A percentile compares a stretch with the other conserved stretches of the same genome.
Conservation (phyloP, 2,113 vertebrate genomes). For the Columba janthina region DNA sequence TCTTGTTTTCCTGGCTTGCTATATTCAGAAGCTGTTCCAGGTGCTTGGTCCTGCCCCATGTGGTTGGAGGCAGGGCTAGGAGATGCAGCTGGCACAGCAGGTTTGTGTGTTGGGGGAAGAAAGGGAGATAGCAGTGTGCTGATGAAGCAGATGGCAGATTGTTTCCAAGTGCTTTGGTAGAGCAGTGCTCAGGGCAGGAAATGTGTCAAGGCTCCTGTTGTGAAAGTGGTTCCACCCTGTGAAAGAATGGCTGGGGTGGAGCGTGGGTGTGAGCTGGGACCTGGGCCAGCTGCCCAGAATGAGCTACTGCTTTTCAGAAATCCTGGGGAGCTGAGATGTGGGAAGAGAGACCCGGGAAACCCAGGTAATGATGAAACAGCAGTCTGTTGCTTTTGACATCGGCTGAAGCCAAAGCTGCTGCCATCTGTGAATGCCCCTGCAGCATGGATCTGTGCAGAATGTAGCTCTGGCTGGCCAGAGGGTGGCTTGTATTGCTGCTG, state of each 20-base stretch:
- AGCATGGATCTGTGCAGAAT: neutral
- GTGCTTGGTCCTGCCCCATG: neutral
- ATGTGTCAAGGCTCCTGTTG: conserved; percentile 22
- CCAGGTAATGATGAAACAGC: neutral
- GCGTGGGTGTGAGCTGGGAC: neutral
- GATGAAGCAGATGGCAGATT: conserved; percentile 35
- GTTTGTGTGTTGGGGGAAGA: neutral
- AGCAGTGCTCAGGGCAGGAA: neutral
- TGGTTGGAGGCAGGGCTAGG: neutral
- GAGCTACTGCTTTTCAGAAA: conserved; percentile 51
- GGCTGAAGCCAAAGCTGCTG: neutral
- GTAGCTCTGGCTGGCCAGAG: neutral
- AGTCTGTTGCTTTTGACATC: neutral
- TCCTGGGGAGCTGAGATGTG: neutral
- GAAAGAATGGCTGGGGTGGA: conserved; percentile 54
- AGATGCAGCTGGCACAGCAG: conserved; percentile 10
- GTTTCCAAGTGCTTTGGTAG: neutral
- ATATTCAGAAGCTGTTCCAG: neutral
- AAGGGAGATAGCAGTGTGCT: neutral
- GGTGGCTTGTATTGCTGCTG: neutral
- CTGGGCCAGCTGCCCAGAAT: neutral
- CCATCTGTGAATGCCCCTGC: neutral
- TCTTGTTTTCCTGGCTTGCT: conserved; percentile 22
- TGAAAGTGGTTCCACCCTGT: conserved; percentile 55
- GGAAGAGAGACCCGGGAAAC: neutral